A percentile compares a stretch with the other conserved stretches of the same genome.
Conservation (phyloP, 2,113 vertebrate genomes). For the Desmodus rotundus region DNA sequence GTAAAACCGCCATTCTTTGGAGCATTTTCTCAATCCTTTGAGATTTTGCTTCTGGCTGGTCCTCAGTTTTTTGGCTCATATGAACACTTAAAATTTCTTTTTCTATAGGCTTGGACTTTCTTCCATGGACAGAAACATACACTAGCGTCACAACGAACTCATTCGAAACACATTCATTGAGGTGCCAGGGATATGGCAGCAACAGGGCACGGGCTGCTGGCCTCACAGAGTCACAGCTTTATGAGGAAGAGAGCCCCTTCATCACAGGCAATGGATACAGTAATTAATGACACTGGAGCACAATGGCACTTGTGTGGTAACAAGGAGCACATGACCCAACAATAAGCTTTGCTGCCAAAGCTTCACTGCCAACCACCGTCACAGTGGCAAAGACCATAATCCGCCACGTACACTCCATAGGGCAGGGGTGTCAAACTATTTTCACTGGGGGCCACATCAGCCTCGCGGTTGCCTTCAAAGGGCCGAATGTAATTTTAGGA, state of each 20-base stretch:
- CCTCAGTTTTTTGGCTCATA: not conserved
- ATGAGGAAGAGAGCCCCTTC: not conserved
- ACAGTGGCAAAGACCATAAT: not conserved
- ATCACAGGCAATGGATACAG: not conserved
- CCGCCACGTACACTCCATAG: not conserved
- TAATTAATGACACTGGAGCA: not conserved
- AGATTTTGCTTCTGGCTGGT: not conserved
- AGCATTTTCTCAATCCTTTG: not conserved
- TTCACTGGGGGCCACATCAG: no score
- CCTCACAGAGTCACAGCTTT: not conserved
- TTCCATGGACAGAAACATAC: not conserved
- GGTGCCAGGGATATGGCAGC: not conserved
- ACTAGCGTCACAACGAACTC: not conserved
- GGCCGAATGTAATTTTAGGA: no score
- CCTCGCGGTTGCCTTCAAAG: no score
- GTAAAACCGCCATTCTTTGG: not conserved
- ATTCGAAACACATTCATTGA: rapidly evolving
- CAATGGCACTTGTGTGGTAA: not conserved
- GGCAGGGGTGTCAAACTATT: no score
- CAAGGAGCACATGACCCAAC: not conserved
- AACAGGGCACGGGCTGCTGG: not conserved
- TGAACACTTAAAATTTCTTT: not conserved
- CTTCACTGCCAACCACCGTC: not conserved
- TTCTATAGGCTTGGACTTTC: not conserved
- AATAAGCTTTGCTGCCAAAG: not conserved